Percentiles rank a stretch among this genome's conserved stretches.
These are phyloP conservation scores for Gallinago solitaria DNA, from an alignment of 2,797 vertebrate genomes.

Conservation along the genomic window DNA sequence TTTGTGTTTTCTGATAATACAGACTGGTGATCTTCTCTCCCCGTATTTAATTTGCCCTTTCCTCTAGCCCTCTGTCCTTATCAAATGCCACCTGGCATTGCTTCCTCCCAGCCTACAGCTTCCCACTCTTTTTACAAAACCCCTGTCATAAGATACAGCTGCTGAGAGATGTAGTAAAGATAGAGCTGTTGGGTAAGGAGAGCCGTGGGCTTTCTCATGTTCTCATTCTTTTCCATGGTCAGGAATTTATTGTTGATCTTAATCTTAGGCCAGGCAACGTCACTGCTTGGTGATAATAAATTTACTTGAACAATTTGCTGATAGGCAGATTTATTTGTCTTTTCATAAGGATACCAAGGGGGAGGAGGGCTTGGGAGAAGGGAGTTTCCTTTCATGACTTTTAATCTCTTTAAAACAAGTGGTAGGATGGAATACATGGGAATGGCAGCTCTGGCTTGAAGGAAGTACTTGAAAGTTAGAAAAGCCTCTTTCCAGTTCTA, in stretches of 20 bases:
- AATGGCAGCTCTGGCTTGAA: neutral
- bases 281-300: conserved; percentile 24
- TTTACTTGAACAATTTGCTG: conserved; percentile 19
- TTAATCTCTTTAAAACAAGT: neutral
- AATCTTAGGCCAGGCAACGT: conserved; percentile 54
- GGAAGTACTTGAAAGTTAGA: neutral
- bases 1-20: neutral
- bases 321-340: conserved; percentile 48
- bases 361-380: neutral
- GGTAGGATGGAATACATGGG: neutral
- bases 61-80: conserved; percentile 17
- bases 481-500: neutral
- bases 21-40: neutral
- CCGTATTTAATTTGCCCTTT: conserved; percentile 12
- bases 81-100: neutral
- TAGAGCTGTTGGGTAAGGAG: conserved; percentile 44
- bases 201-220: conserved; percentile 29
- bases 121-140: neutral
- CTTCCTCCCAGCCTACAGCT: neutral
- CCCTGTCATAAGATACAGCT: neutral
- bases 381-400: neutral
- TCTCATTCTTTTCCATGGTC: conserved; percentile 17
- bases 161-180: conserved; percentile 68
- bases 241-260: conserved; percentile 72
- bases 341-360: neutral